phyloP scores from a whole-genome alignment of 2,113 vertebrate genomes.

The Amblyornis subalaris region DNA sequence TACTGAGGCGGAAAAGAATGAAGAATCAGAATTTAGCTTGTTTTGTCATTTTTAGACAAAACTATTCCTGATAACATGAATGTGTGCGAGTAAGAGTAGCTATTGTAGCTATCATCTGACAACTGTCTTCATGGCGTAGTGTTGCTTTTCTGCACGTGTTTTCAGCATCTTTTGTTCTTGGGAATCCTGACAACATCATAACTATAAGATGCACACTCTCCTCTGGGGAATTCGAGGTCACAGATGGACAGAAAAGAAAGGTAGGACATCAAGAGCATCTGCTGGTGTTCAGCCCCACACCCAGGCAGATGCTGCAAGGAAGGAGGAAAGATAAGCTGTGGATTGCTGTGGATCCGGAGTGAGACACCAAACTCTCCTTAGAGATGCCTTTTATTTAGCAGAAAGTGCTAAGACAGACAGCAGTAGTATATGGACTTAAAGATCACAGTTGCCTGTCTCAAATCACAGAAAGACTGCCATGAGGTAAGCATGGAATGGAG shows the following conservation, averaged over 20 bases:
- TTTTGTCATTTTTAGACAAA: background rate
- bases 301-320: background rate
- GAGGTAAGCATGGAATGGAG: background rate
- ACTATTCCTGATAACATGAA: background rate
- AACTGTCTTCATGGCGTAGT: background rate
- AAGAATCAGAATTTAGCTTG: background rate
- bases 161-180: background rate
- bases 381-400: background rate
- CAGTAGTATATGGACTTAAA: background rate
- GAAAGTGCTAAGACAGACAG: background rate
- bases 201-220: background rate
- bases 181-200: background rate
- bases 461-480: background rate
- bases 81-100: background rate
- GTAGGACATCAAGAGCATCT: background rate
- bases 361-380: background rate
- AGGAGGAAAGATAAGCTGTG: background rate
- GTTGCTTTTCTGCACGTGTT: background rate
- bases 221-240: background rate
- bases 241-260: background rate
- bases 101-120: background rate
- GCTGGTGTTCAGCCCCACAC: background rate
- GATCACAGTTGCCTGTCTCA: background rate
- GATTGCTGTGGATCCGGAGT: background rate
- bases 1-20: background rate